Base-by-base conservation (phyloP, 2,797 vertebrate genomes). In the Mustela erminea region DNA sequence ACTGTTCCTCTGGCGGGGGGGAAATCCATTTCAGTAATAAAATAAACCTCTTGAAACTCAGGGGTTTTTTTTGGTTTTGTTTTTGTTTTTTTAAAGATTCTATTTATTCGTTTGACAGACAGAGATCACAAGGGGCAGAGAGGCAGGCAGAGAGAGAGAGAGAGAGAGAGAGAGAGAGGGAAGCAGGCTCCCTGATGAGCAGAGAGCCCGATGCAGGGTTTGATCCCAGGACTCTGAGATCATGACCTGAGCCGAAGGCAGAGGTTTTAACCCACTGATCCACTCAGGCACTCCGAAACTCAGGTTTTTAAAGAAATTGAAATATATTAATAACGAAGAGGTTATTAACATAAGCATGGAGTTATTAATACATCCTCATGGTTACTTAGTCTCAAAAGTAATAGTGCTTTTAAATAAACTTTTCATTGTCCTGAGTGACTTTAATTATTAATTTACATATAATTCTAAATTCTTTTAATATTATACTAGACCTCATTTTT, bases 341-440 rank as follows among this genome's bases (percentile, higher is more conserved):
- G 27, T 49, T 49, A 77, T 77, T 49, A 77, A 77, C 27, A 77
- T 49, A 77, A 49, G 27, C 74, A 46, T 49, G 43, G 32, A 46
- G 43, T 32, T 77, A 77, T 77, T 77, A 49, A 49, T 32, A 49
- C 27, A 77, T 32, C 27, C 43, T 72, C 52, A 10, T 21, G 10
- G 23, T 49, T 60, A 74, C 58, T 91, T 43, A 77, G 41, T 90
- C 25, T 64, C 38, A 18, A 27, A 96, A 95, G 78, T 64, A 15
- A 35, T 52, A 72, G 11, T 25, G 70, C 6, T 87, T 78, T 62
- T 96, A 52, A 89, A 93, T 93, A 75, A 77, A 66, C 58, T 68
- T 89, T 43, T 77, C 58, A 86, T 84, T 97, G 56, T 93, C 74
- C 54, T 95, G n/a, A 89, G 13, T 83, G 43, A 46, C 49, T 89